Percentiles rank a stretch among this genome's conserved stretches.
Evolutionary conservation across 2,888 invertebrate species (phyloP).

Genomic region (Bhutanitis thaidina): DNA sequence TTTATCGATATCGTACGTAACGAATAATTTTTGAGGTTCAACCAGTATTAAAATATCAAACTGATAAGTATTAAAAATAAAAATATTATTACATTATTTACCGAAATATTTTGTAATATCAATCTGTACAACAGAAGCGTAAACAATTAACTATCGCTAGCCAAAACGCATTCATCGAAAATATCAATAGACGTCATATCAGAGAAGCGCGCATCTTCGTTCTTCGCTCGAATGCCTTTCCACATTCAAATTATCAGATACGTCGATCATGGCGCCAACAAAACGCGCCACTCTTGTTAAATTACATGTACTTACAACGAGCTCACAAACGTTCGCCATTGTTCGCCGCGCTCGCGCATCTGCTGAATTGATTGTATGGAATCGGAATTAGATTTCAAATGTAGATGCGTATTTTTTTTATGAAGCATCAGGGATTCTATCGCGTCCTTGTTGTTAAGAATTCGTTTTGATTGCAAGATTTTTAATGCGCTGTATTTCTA

Average conservation of each 20-base stretch:
- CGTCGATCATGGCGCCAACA: conserved; percentile 69
- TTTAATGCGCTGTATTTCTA: neutral
- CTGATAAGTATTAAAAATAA: too few relatives aligned
- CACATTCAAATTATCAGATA: conserved; percentile 75
- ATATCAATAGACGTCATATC: conserved; percentile 13
- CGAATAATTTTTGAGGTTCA: too few relatives aligned
- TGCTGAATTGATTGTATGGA: conserved; percentile 60
- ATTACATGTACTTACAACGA: conserved; percentile 58
- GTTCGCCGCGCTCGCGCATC: conserved; percentile 60
- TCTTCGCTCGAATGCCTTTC: conserved; percentile 59
- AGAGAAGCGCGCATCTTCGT: conserved; percentile 38
- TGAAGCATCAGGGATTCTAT: conserved; percentile 18
- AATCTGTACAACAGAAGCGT: neutral
- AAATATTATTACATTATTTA: too few relatives aligned
- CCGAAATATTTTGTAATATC: too few relatives aligned
- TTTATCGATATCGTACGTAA: too few relatives aligned
- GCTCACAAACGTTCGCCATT: conserved; percentile 52
- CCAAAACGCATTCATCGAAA: neutral
- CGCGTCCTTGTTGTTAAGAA: conserved; percentile 28
- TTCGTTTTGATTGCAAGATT: neutral
- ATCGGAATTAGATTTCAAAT: conserved; percentile 62
- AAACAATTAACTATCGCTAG: neutral
- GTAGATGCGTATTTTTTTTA: conserved; percentile 31
- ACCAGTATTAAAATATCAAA: too few relatives aligned
- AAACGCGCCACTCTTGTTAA: conserved; percentile 42